A percentile compares a stretch with the other conserved stretches of the same genome.
phyloP scores from a whole-genome alignment of 35 echinoderm and acorn worm genomes.

The Patiria miniata region DNA sequence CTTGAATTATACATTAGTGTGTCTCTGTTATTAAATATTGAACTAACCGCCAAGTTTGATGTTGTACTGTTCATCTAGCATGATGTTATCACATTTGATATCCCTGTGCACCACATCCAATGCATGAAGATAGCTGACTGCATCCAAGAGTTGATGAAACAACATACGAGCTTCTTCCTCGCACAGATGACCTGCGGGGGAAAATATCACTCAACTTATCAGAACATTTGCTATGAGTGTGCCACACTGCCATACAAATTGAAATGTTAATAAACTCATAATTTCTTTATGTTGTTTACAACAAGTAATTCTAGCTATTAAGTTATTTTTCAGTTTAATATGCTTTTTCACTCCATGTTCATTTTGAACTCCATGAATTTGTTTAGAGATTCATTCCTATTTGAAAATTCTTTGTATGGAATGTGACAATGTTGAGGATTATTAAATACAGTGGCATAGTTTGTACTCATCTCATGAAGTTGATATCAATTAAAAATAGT shows the following conservation, averaged over 20 bases:
- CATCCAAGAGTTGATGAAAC: constrained; percentile 83
- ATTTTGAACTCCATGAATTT: no score
- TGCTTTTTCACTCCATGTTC: no score
- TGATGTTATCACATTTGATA: constrained; percentile 93
- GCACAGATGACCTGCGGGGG: constrained; percentile 70
- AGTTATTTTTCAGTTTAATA: no score
- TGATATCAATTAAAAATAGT: no score
- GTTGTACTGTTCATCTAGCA: constrained; percentile 70
- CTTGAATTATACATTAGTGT: no score
- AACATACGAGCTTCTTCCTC: constrained; percentile 82
- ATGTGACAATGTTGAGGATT: no score
- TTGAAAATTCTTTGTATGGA: no score
- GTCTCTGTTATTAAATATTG: no score
- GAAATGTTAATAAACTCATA: neutral
- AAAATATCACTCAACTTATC: neutral
- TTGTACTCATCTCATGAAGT: no score
- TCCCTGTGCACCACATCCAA: constrained; percentile 88
- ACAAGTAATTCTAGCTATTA: neutral
- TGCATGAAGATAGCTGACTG: constrained; percentile 72
- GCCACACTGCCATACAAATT: neutral
- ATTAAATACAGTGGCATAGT: no score
- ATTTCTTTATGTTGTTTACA: neutral
- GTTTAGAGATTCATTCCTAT: no score
- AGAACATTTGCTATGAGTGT: neutral
- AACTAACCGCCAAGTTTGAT: constrained; percentile 86